phyloP scores from a whole-genome alignment of 2,797 vertebrate genomes.

The Rhynchotus rufescens region DNA sequence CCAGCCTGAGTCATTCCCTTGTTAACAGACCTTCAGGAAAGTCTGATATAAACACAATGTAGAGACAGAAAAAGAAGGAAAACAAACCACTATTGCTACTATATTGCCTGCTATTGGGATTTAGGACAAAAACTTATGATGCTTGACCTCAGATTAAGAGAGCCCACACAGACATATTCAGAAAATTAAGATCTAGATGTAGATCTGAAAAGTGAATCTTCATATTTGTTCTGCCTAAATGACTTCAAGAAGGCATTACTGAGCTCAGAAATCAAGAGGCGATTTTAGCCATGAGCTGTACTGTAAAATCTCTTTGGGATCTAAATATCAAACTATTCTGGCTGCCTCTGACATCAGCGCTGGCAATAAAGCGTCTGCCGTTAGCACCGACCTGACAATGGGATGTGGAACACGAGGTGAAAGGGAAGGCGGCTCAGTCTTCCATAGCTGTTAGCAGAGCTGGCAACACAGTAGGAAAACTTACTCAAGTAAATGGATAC shows the following conservation, averaged over 20 bases:
- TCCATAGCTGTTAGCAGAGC: rapidly evolving
- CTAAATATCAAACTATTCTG: not conserved
- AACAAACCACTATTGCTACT: not conserved
- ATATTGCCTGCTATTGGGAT: not conserved
- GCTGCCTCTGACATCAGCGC: not conserved
- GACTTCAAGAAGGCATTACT: not conserved
- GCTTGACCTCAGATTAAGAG: not conserved
- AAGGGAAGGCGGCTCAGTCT: not conserved
- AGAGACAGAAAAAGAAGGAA: slow-evolving; percentile 5
- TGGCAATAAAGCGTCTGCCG: not conserved
- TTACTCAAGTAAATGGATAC: not conserved
- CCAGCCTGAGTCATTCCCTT: not conserved
- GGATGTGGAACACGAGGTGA: not conserved
- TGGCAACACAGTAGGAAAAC: not conserved
- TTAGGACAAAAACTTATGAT: not conserved
- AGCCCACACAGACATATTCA: not conserved
- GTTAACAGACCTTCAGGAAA: not conserved
- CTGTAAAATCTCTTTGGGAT: not conserved
- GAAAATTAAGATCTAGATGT: not conserved
- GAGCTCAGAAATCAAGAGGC: not conserved
- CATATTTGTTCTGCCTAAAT: not conserved
- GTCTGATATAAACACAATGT: not conserved
- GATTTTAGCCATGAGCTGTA: not conserved
- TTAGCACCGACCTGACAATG: not conserved
- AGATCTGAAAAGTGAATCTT: not conserved